Percentiles rank a stretch among this genome's conserved stretches.
These are phyloP conservation scores for Psilopogon haemacephalus DNA, from an alignment of 2,113 vertebrate species.

Conservation along the genomic window DNA sequence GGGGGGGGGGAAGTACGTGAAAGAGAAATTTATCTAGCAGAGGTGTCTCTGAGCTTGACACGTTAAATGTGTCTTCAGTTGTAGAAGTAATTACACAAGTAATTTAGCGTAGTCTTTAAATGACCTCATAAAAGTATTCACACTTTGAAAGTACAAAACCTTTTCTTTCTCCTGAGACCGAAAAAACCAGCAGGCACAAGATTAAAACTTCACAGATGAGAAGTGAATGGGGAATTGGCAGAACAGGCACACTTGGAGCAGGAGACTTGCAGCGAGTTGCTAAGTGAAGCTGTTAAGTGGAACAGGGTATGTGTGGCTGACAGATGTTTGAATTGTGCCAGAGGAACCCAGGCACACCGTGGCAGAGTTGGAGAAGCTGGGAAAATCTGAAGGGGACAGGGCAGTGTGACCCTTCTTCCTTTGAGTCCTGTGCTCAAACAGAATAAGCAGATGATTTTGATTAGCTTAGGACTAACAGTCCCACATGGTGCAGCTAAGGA, in stretches of 20 bases:
- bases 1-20: not conserved
- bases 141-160: slow-evolving; percentile 57
- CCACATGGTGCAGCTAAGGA: accelerated
- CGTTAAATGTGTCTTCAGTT: slow-evolving; percentile 19
- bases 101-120: slow-evolving; percentile 26
- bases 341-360: not conserved
- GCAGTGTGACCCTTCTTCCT: not conserved
- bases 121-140: slow-evolving; percentile 61
- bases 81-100: slow-evolving; percentile 45
- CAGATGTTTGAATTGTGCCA: slow-evolving; percentile 36
- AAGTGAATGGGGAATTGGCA: slow-evolving; percentile 52
- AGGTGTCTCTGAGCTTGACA: not conserved
- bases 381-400: not conserved
- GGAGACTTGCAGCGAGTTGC: slow-evolving; percentile 21
- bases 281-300: slow-evolving; percentile 38
- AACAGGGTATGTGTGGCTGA: slow-evolving; percentile 1
- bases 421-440: not conserved
- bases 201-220: slow-evolving; percentile 53
- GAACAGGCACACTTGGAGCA: not conserved
- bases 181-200: slow-evolving; percentile 45
- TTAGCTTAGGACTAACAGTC: not conserved
- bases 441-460: not conserved
- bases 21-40: not conserved
- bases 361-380: not conserved
- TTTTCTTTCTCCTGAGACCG: slow-evolving; percentile 57